A percentile compares a stretch with the other conserved stretches of the same genome.
These are phyloP conservation scores for Galerucella pusilla DNA, from an alignment of 2,888 invertebrate genomes.

Conservation along the genomic window DNA sequence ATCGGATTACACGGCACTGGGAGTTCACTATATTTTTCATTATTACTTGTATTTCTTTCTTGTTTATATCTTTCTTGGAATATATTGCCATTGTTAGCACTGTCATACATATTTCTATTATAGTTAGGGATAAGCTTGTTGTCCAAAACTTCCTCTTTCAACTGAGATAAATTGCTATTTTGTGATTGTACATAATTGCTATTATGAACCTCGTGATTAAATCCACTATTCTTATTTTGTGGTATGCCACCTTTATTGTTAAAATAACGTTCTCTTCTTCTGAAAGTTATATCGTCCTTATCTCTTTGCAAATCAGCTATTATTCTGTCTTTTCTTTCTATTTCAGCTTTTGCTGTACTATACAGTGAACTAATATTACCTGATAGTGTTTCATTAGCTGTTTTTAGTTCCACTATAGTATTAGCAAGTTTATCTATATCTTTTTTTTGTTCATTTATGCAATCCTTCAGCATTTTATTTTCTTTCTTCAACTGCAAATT, in stretches of 20 bases:
- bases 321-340: constrained; percentile 65
- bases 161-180: neutral
- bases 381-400: constrained; percentile 59
- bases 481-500: constrained; percentile 56
- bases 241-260: constrained; percentile 5
- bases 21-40: neutral
- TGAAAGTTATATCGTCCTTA: constrained; percentile 60
- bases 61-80: neutral
- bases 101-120: neutral
- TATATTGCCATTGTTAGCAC: neutral
- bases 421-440: constrained; percentile 43
- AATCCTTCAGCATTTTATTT: constrained; percentile 42
- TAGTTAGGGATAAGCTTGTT: neutral
- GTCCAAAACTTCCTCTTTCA: neutral
- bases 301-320: constrained; percentile 64
- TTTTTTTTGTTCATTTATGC: constrained; percentile 29
- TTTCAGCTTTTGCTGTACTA: constrained; percentile 66
- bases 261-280: constrained; percentile 33
- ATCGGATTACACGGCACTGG: neutral
- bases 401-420: constrained; percentile 55
- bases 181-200: neutral
- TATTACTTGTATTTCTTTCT: neutral
- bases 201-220: constrained; percentile 1
- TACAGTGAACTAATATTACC: constrained; percentile 65
- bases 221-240: neutral